Evolutionary conservation across 2,888 invertebrate species (phyloP), one percentile per base, ranked within the genome.

Genomic region (Coecobrya sp.): DNA sequence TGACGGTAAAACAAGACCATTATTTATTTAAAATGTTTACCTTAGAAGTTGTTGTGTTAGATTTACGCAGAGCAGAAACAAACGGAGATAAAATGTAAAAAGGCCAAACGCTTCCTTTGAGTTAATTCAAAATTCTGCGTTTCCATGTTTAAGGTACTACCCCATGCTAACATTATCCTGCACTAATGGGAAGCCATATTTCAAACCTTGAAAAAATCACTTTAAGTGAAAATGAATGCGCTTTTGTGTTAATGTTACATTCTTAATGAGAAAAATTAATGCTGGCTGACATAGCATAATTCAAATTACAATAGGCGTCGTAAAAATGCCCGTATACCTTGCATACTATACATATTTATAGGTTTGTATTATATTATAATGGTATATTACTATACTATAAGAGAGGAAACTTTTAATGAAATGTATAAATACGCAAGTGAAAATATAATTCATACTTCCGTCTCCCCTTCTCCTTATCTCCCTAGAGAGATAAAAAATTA

Each of bases 401-500:
- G 30, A 59, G 36, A 19, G 19, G 27, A 30, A 49, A 27, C 52
- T 70, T 86, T 70, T 70, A 36, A 86, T 86, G 70, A 86, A 85
- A 70, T 52, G 36, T 55, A 7, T 68, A 8, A 45, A 87, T 25
- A 30, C 45, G n/a, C 30, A 52, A 65, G 52, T 16, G 30, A 49
- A 90, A 86, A 70, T 76, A 86, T 62, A 91, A 82, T 86, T 79
- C 49, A 16, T 59, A 22, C 76, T 76, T 68, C 19, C 59, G 55
- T 22, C 42, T 84, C 52, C 55, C 65, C 81, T 30, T 84, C 45
- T 65, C n/a, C 22, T 42, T 36, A 22, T 49, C 70, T 79, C 91
- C 49, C 86, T 19, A 16, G 91, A 86, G 91, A 91, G 5, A 59
- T 65, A 91, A 76, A 91, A 91, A 91, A 86, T 86, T 91, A 86